Evolutionary conservation across 2,888 invertebrate genomes (phyloP).

Genomic region (Xanthia icteritia): DNA sequence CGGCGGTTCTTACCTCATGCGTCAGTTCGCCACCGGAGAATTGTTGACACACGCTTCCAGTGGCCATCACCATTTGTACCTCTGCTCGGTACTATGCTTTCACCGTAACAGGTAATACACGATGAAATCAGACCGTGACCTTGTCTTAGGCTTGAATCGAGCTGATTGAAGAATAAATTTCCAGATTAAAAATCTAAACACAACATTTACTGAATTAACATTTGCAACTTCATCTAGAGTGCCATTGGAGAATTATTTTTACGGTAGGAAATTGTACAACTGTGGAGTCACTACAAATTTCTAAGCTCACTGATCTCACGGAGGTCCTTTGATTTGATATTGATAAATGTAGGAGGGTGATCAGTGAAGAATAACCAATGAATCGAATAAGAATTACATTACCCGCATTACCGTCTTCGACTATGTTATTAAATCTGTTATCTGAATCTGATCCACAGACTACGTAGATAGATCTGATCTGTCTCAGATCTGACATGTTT

Average conservation of each 20-base stretch:
- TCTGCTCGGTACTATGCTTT: not conserved
- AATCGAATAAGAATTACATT: not conserved
- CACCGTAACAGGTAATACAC: no score
- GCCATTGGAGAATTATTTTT: not conserved
- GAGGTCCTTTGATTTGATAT: not conserved
- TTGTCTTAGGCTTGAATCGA: not conserved
- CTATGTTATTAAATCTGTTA: not conserved
- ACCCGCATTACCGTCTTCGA: no score
- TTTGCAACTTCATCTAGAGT: not conserved
- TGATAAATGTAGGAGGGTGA: not conserved
- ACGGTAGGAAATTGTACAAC: not conserved
- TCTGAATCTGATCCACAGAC: not conserved
- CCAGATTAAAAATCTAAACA: not conserved
- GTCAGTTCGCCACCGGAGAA: slow-evolving; percentile 30
- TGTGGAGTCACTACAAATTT: not conserved
- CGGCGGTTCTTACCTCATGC: slow-evolving; percentile 46
- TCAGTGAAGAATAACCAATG: not conserved
- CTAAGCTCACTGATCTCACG: not conserved
- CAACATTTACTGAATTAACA: not conserved
- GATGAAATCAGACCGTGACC: not conserved
- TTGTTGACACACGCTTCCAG: slow-evolving; percentile 52
- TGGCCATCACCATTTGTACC: slow-evolving; percentile 58
- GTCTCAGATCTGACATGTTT: no score
- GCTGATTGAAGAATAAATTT: not conserved
- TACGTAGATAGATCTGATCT: no score